phyloP scores from a whole-genome alignment of 1,140 invertebrate genomes.

The Cephus cinctus region DNA sequence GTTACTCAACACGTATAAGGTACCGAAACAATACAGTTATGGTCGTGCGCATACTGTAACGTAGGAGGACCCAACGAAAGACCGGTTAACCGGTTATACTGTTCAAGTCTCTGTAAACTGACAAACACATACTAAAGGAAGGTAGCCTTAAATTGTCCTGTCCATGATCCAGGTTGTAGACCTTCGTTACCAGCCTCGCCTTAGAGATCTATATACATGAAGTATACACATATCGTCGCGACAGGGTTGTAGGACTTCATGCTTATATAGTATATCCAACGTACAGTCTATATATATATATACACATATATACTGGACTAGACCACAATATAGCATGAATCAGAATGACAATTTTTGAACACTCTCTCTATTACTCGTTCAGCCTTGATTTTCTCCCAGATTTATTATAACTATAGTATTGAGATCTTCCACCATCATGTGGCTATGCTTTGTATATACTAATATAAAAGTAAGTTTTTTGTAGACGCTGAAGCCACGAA shows the following conservation, averaged over 20 bases:
- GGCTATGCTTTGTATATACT: not conserved
- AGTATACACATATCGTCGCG: too few species aligned
- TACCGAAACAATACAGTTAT: too few species aligned
- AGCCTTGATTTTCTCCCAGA: not conserved
- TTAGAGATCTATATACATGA: too few species aligned
- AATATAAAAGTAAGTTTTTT: not conserved
- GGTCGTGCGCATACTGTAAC: too few species aligned
- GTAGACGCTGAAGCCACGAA: not conserved
- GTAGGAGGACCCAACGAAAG: not conserved
- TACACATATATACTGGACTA: not conserved
- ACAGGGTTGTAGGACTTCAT: too few species aligned
- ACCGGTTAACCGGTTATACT: conserved; percentile 3
- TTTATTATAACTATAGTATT: conserved; percentile 5
- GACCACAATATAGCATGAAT: too few species aligned
- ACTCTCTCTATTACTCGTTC: not conserved
- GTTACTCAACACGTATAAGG: too few species aligned
- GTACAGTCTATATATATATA: conserved; percentile 11
- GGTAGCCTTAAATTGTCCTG: conserved; percentile 7
- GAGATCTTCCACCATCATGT: not conserved
- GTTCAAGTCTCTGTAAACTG: not conserved
- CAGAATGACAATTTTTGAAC: not conserved
- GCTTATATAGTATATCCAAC: too few species aligned
- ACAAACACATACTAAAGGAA: not conserved
- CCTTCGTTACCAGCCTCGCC: too few species aligned
- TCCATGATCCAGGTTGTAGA: conserved; percentile 23